A percentile compares a stretch with the other conserved stretches of the same genome.
phyloP scores from a whole-genome alignment of 2,888 invertebrate species.

The Tanypteryx hageni region DNA sequence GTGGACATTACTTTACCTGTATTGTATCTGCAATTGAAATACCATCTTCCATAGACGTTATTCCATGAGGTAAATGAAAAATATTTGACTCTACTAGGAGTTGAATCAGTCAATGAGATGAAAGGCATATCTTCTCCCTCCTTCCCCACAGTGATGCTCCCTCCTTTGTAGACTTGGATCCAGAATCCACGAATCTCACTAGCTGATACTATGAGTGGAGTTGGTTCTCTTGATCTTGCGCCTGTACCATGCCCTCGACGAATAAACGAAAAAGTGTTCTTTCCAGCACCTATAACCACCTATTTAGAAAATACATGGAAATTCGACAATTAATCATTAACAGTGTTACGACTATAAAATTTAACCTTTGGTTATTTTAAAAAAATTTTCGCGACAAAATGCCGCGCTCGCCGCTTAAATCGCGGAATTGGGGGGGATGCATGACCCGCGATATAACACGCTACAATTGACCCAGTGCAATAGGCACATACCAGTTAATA shows the following conservation, averaged over 20 bases:
- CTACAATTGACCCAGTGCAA: no score
- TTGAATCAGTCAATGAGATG: constrained; percentile 79
- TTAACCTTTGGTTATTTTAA: no score
- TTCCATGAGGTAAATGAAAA: constrained; percentile 85
- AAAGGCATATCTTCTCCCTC: constrained; percentile 81
- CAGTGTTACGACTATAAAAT: no score
- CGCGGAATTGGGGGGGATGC: no score
- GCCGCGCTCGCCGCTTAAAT: no score
- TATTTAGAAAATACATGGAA: constrained; percentile 70
- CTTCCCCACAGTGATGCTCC: constrained; percentile 80
- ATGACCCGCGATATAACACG: no score
- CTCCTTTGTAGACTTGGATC: constrained; percentile 80
- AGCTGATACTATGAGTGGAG: constrained; percentile 79
- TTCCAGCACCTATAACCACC: constrained; percentile 84
- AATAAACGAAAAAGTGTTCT: constrained; percentile 83
- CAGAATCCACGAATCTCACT: constrained; percentile 82
- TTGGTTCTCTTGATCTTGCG: constrained; percentile 78
- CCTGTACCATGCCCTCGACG: constrained; percentile 79
- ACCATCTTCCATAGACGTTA: constrained; percentile 82
- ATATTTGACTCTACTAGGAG: constrained; percentile 80
- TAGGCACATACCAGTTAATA: no score
- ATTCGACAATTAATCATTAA: no score
- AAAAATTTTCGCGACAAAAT: no score
- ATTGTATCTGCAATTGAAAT: constrained; percentile 79
- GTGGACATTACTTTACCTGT: constrained; percentile 68